Percentiles rank a stretch among this genome's conserved stretches.
Conservation (phyloP, 2,113 vertebrate genomes). For the Erythrolamprus reginae region DNA sequence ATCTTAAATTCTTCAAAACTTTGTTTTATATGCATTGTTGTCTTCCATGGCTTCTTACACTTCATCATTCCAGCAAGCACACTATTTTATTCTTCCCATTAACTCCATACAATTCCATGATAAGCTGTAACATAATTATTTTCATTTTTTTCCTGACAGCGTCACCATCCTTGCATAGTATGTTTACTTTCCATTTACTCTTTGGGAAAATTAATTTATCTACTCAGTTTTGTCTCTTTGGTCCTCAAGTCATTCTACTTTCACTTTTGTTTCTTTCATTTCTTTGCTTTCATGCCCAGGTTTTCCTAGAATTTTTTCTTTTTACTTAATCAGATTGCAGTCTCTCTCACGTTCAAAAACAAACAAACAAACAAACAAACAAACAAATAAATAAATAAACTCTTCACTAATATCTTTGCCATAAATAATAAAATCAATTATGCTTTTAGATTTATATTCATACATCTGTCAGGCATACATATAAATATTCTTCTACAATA, state of each 20-base stretch:
- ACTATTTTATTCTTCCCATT: not conserved
- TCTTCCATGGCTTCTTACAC: not conserved
- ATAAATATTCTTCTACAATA: not conserved
- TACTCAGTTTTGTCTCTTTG: not conserved
- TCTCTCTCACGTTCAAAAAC: not conserved
- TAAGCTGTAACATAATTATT: not conserved
- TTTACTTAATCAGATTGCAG: not conserved
- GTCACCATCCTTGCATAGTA: not conserved
- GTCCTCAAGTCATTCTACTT: not conserved
- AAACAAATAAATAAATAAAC: too few relatives aligned
- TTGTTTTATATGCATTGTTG: not conserved
- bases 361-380: too few relatives aligned
- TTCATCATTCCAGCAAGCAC: not conserved
- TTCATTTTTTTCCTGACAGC: not conserved
- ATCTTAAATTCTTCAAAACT: not conserved
- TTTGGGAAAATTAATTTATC: not conserved
- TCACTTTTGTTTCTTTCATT: not conserved
- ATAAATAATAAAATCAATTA: not conserved
- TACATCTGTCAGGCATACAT: not conserved
- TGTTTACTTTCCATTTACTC: not conserved
- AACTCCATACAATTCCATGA: not conserved
- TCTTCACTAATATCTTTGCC: not conserved
- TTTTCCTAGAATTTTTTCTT: not conserved
- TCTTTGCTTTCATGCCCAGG: not conserved
- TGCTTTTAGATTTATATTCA: not conserved